Base-by-base conservation (phyloP, 2,797 vertebrate genomes). In the Hyperoplus immaculatus region DNA sequence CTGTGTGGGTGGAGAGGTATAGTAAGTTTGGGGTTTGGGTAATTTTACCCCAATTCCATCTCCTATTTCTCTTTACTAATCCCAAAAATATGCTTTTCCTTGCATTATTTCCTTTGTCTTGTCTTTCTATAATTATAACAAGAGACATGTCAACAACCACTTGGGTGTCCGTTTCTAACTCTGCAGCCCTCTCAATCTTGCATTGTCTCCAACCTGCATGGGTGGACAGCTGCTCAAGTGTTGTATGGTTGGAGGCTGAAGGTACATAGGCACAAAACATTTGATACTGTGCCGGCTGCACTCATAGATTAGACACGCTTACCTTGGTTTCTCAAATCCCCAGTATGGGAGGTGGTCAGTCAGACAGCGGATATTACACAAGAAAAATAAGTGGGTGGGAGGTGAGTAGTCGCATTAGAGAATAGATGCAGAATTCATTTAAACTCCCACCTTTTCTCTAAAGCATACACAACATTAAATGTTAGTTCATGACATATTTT, bases 231-330 rank as follows among this genome's bases (percentile, higher is more conserved):
- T 75, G 60, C 84, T 75, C 18, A 67, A 81, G 85, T 80, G 79
- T 75, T 73, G 69, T 74, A 83, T 91, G 87, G 81, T 82, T 65
- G 73, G 36, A 72, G 68, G 69, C 61, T 39, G 72, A 77, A 87
- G 78, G 85, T 90, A 86, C 78, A 74, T 54, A 16, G 8, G 62
- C 54, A 58, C 77, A 39, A 53, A 86, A 86, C 80, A 81, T 88
- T 87, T 84, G 87, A 83, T 15, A 70, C 82, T 61, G 60, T 66
- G 77, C 62, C 75, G 83, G 77, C 77, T 87, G 84, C 49, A 16
- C 87, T 84, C 78, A 74, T 76, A 89, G 87, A 92, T 92, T 88
- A 88, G 85, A 91, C 85, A 90, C 87, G 85, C 83, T 86, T 83
- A 81, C 69, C 81, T 85, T 72, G 73, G 67, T 75, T 87, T 63